Base-by-base conservation (phyloP, 2,113 vertebrate species). In the Erinaceus europaeus region DNA sequence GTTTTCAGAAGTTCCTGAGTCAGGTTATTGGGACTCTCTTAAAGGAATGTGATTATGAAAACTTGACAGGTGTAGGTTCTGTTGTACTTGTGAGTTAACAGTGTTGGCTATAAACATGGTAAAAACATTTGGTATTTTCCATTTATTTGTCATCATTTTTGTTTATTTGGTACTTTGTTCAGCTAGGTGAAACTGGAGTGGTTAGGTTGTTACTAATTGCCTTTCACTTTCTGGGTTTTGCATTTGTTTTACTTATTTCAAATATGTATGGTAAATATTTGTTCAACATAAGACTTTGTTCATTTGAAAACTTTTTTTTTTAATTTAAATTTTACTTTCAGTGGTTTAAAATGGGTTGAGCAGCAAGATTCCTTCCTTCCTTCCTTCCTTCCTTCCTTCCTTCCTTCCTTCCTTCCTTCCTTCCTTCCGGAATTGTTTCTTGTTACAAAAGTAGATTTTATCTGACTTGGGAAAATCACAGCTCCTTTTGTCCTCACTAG, bases 131-230 rank as follows among this genome's bases (percentile, higher is more conserved):
- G 52, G 17, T 72, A 86, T 77, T 84, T 93, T 86, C 53, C 65
- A 65, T n/a, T n/a, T 12, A 50, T 91, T 90, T 81, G 36, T 84
- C 87, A 77, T 86, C 57, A 76, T 86, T 94, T 93, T 94, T 91
- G 48, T 81, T 90, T 94, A 92, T 77, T 95, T 94, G 84, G 17
- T 78, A 71, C 38, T 94, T 93, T 82, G 81, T 91, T 90, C 77
- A 74, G 61, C 55, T 82, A 72, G 71, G 77, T 93, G 59, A 91
- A 86, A 76, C 36, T 93, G 23, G 64, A 89, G 74, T 90, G 69
- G 59, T 81, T 18, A 12, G 34, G 64, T 94, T 90, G 77, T 59
- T 46, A 61, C 42, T 81, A 71, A 67, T 40, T 84, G 77, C 57
- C 52, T 81, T 94, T 83, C 2, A 6, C 55, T 81, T 87, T 90